A percentile compares a stretch with the other conserved stretches of the same genome.
Evolutionary conservation across 2,888 invertebrate species (phyloP).

Genomic region (Eilema sororculum): DNA sequence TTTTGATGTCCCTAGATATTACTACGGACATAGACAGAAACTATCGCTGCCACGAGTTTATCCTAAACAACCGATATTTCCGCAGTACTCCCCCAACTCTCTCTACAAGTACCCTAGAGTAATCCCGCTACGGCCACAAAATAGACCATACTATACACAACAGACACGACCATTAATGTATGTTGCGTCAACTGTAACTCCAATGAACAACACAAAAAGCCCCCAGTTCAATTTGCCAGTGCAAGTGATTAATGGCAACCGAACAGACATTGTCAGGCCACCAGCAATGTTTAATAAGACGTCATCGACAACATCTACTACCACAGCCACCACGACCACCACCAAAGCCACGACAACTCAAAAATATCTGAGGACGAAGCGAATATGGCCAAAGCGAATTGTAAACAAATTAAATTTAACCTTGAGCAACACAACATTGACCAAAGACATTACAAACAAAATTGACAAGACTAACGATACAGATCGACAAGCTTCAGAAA

Average conservation of each 20-base stretch:
- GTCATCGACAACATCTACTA: slow-evolving; percentile 62
- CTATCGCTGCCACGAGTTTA: slow-evolving; percentile 64
- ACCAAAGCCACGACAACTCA: slow-evolving; percentile 70
- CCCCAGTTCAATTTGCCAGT: slow-evolving; percentile 74
- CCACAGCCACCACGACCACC: slow-evolving; percentile 61
- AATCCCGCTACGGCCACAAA: slow-evolving; percentile 65
- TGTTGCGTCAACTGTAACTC: slow-evolving; percentile 66
- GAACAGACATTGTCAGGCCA: slow-evolving; percentile 72
- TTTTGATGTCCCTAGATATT: slow-evolving; percentile 61
- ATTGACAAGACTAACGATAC: slow-evolving; percentile 59
- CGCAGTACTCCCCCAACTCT: slow-evolving; percentile 65
- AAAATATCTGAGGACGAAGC: slow-evolving; percentile 75
- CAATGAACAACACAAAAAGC: slow-evolving; percentile 61
- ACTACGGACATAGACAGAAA: slow-evolving; percentile 62
- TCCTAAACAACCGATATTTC: slow-evolving; percentile 62
- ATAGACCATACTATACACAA: slow-evolving; percentile 58
- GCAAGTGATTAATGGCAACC: slow-evolving; percentile 79
- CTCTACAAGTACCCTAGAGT: slow-evolving; percentile 74
- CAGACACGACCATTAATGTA: slow-evolving; percentile 64
- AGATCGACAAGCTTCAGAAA: slow-evolving; percentile 66
- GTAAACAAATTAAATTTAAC: slow-evolving; percentile 34
- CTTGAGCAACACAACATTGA: slow-evolving; percentile 50
- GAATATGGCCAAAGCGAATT: slow-evolving; percentile 80
- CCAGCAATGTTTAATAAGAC: slow-evolving; percentile 60
- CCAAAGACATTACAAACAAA: slow-evolving; percentile 56